Conservation (phyloP, 2,113 vertebrate species). For the Elgaria multicarinata region DNA sequence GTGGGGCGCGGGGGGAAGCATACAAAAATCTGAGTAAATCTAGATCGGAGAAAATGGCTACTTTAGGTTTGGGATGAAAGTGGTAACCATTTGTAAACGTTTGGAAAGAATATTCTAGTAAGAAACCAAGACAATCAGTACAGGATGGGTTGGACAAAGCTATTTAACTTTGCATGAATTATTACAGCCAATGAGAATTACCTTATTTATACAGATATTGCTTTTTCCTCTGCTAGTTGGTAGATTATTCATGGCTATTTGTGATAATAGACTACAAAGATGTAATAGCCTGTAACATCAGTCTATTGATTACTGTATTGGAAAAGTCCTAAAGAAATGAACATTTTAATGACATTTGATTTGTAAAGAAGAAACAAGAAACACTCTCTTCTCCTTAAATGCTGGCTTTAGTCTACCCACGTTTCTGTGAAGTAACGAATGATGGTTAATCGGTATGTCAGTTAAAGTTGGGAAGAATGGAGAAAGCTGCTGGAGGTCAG, state of each 20-base stretch:
- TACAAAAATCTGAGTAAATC: neutral
- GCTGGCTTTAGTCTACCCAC: constrained; percentile 16
- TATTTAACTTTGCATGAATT: neutral
- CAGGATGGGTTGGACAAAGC: neutral
- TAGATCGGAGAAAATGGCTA: neutral
- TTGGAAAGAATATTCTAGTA: neutral
- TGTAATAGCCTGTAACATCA: neutral
- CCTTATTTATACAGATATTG: neutral
- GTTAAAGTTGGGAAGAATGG: constrained; percentile 43
- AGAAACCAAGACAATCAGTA: neutral
- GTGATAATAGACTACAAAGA: neutral
- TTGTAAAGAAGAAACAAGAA: neutral
- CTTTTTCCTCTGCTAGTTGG: neutral
- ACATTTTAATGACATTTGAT: neutral
- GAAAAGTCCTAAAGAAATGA: neutral
- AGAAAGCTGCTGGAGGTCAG: constrained; percentile 44
- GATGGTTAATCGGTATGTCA: constrained; percentile 47
- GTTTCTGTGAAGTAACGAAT: neutral
- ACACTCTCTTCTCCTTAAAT: neutral
- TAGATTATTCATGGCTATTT: neutral
- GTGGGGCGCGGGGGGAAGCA: neutral
- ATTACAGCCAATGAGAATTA: neutral
- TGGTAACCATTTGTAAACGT: neutral
- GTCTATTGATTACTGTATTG: no score
- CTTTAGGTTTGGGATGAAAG: neutral